Base-by-base conservation (phyloP, 2,797 vertebrate species). In the Mionectes olivaceus region DNA sequence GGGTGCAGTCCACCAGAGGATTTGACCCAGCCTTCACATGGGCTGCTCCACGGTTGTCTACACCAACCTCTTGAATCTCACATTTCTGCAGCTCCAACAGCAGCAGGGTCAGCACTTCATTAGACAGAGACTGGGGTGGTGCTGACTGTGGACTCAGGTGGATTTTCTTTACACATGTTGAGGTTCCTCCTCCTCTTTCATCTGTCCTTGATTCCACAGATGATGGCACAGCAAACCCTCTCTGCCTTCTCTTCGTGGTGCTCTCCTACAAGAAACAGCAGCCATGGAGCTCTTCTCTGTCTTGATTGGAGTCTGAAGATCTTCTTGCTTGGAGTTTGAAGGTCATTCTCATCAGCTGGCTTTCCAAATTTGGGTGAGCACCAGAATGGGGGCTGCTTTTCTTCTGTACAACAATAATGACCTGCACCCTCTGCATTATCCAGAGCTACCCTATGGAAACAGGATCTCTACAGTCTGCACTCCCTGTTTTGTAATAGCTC, bases 1-100 rank as follows among this genome's bases (percentile, higher is more conserved):
- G 22, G 11, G 14, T 33, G 27, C 25, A 76, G 41, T 28, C 23
- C 57, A 46, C 13, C 35, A 25, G 55, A 77, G 19, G 44, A 35
- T 63, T 50, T 68, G n/a, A 55, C 39, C 10, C 13, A 53, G 24
- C 13, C 55, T 73, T 37, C 27, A 33, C 0, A 0, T 4, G 19
- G 35, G 28, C 32, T n/a, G 4, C 21, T 59, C 43, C 28, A 25
- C 1, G 0, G 25, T 27, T 3, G 2, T 28, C 35, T 53, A 8
- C 52, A 27, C 8, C 44, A 73, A 0, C 11, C 30, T 63, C 61
- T 56, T 28, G 43, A 47, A 71, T 10, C 16, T 60, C 41, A 60
- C 27, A 13, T 9, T 11, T 4, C 47, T 77, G 57, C 73, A 70
- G 43, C 35, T 69, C 60, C 16, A 25, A 13, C 35, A 52, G 25